Evolutionary conservation across 2,113 vertebrate species (phyloP).

Genomic region (Bos indicus): DNA sequence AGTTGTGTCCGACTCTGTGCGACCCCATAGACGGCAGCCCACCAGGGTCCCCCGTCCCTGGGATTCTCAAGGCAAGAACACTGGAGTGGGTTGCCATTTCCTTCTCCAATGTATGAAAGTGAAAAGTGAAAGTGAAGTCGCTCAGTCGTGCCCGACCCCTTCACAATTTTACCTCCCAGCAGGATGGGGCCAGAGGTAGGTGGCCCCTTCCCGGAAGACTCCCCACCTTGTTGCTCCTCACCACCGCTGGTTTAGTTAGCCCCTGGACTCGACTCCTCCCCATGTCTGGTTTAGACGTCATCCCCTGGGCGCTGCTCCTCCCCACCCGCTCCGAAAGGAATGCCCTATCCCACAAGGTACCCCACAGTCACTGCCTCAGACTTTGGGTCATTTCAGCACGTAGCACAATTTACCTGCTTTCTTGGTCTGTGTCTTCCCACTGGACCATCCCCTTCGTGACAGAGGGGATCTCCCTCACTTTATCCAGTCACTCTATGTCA

Average conservation of each 20-base stretch:
- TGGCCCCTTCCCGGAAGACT: background rate
- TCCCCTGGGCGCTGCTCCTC: background rate
- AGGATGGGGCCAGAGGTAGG: background rate
- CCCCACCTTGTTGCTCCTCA: background rate
- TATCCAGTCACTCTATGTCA: no score
- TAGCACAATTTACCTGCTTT: background rate
- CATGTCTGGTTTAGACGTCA: background rate
- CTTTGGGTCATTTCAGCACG: background rate
- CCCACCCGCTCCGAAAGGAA: no score
- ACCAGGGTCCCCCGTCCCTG: no score
- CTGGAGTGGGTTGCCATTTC: no score
- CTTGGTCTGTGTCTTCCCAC: background rate
- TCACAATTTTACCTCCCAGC: background rate
- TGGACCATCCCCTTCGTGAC: fast-evolving
- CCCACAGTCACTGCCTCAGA: background rate
- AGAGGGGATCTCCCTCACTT: background rate
- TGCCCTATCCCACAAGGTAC: fast-evolving
- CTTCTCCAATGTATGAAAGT: no score
- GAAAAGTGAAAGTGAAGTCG: no score
- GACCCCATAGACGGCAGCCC: no score
- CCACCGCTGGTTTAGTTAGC: background rate
- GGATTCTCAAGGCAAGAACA: no score
- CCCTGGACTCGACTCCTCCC: background rate
- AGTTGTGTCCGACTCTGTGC: no score
- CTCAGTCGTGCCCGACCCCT: no score